Percentiles rank a stretch among this genome's conserved stretches.
These are phyloP conservation scores for Neotragus moschatus DNA, from an alignment of 2,113 vertebrate genomes.

Conservation along the genomic window DNA sequence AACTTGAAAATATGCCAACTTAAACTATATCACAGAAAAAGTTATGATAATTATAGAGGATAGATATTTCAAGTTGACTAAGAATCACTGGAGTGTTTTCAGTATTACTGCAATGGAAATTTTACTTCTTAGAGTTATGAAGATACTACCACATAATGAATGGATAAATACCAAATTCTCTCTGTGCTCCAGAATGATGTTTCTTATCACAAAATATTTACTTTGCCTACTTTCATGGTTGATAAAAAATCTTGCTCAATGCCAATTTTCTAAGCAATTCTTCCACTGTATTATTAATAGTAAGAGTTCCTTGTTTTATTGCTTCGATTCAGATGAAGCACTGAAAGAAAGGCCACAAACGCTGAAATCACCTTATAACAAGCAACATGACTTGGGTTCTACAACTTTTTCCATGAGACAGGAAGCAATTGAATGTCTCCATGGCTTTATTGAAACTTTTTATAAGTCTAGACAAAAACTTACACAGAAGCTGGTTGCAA, in stretches of 20 bases:
- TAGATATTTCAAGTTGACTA: not conserved
- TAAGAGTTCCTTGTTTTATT: slow-evolving; percentile 1
- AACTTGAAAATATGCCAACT: not conserved
- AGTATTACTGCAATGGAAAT: not conserved
- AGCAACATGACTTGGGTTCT: not conserved
- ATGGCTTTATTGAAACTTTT: slow-evolving; percentile 70
- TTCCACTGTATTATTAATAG: not conserved
- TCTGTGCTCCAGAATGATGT: not conserved
- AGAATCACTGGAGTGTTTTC: not conserved
- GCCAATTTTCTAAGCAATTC: slow-evolving; percentile 24
- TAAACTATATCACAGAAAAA: slow-evolving; percentile 26
- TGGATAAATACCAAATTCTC: not conserved
- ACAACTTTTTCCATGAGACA: slow-evolving; percentile 62
- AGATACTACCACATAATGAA: not conserved
- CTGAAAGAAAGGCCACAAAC: slow-evolving; percentile 48
- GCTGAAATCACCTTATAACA: slow-evolving; percentile 33
- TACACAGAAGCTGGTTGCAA: slow-evolving; percentile 57
- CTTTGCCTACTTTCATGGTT: not conserved
- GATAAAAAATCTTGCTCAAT: slow-evolving; percentile 20
- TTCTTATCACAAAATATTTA: slow-evolving; percentile 28
- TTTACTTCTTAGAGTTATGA: not conserved
- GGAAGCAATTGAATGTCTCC: slow-evolving; percentile 70
- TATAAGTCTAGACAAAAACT: slow-evolving; percentile 76
- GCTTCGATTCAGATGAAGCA: slow-evolving; percentile 23
- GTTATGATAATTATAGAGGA: not conserved